phyloP scores from a whole-genome alignment of 2,888 invertebrate species.

The Morpho achilles region DNA sequence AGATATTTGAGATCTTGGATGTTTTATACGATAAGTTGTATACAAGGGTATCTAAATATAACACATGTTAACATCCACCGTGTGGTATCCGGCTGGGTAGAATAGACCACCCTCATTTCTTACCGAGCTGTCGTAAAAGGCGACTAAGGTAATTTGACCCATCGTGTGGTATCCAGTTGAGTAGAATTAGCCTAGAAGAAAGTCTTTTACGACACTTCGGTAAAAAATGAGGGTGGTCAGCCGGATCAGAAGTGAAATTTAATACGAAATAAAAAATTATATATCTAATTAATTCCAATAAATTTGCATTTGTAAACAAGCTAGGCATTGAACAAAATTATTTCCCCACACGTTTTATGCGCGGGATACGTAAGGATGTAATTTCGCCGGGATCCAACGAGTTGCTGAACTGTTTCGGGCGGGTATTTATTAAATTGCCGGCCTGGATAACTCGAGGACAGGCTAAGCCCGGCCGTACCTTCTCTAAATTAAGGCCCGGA shows the following conservation, averaged over 20 bases:
- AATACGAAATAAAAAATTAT: no score
- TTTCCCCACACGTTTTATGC: conserved; percentile 23
- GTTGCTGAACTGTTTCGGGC: conserved; percentile 57
- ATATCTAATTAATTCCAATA: background rate
- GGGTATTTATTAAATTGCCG: conserved; percentile 73
- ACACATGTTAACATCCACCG: no score
- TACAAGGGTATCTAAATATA: no score
- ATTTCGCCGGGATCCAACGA: conserved; percentile 44
- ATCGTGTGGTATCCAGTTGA: no score
- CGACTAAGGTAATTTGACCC: no score
- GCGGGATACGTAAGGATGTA: conserved; percentile 32
- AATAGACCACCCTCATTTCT: no score
- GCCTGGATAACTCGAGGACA: conserved; percentile 53
- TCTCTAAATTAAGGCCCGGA: conserved; percentile 55
- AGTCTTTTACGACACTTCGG: no score
- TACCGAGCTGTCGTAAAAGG: no score
- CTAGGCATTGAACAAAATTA: conserved; percentile 16
- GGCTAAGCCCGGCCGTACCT: conserved; percentile 52
- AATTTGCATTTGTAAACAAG: background rate
- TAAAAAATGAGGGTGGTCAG: no score
- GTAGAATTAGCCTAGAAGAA: no score
- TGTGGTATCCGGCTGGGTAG: no score
- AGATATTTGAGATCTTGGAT: conserved; percentile 36
- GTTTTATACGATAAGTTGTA: conserved; percentile 11
- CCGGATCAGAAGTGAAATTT: no score